Evolutionary conservation across 2,888 invertebrate genomes (phyloP).

Genomic region (Platycnemis pennipes): DNA sequence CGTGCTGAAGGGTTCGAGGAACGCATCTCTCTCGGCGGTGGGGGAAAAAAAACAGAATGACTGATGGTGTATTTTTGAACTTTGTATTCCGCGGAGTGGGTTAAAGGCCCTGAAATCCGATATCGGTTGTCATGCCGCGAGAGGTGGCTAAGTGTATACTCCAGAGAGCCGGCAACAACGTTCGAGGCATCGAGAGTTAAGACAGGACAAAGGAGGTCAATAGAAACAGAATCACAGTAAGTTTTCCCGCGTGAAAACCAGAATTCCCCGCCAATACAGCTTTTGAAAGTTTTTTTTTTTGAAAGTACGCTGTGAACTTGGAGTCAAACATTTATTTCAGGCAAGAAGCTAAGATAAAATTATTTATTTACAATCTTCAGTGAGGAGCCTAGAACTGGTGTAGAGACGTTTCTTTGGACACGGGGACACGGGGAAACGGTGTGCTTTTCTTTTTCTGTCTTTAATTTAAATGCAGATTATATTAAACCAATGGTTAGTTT

Average conservation of each 20-base stretch:
- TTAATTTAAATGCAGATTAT: too few species aligned
- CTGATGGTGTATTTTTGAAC: conserved; percentile 11
- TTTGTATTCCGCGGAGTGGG: neutral
- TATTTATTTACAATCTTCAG: too few species aligned
- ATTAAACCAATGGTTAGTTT: too few species aligned
- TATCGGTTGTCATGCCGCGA: neutral
- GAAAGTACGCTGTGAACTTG: neutral
- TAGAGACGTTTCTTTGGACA: too few species aligned
- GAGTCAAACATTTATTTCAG: neutral
- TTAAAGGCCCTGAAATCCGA: neutral
- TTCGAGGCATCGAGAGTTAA: neutral
- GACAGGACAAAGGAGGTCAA: neutral
- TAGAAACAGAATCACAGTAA: neutral
- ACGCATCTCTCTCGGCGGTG: neutral
- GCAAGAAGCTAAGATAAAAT: too few species aligned
- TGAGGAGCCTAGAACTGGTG: too few species aligned
- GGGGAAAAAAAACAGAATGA: too few species aligned
- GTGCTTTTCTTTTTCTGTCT: too few species aligned
- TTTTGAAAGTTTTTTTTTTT: neutral
- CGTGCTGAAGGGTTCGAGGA: neutral
- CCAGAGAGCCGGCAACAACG: neutral
- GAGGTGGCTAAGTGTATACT: neutral
- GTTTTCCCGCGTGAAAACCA: neutral
- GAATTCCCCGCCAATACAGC: neutral
- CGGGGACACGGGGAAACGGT: too few species aligned